phyloP scores from a whole-genome alignment of 2,797 vertebrate species.

The Cossypha heuglini region DNA sequence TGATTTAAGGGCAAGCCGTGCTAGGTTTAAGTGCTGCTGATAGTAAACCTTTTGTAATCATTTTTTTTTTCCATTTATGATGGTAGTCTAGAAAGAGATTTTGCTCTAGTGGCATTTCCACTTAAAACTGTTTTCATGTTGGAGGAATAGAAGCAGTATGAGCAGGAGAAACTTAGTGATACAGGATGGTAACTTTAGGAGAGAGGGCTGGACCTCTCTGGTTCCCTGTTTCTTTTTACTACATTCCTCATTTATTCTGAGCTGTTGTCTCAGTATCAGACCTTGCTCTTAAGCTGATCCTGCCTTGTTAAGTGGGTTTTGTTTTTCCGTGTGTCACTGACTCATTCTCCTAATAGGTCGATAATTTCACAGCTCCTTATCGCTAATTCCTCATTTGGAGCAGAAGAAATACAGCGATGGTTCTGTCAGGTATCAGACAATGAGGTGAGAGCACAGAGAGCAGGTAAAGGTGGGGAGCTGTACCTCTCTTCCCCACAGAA shows the following conservation, averaged over 20 bases:
- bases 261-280: background rate
- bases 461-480: background rate
- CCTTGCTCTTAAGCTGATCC: background rate
- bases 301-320: conserved; percentile 33
- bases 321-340: conserved; percentile 35
- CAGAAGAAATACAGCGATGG: background rate
- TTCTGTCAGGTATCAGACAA: background rate
- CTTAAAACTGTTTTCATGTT: background rate
- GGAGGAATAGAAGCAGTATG: background rate
- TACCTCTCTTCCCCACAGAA: background rate
- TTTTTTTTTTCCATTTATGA: background rate
- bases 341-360: conserved; percentile 25
- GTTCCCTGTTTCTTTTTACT: background rate
- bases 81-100: background rate
- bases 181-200: background rate
- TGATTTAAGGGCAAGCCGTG: background rate
- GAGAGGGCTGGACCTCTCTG: background rate
- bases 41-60: background rate
- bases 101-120: background rate
- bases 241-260: background rate
- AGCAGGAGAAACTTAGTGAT: background rate
- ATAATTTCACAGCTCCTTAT: conserved; percentile 39
- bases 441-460: background rate
- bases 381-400: background rate
- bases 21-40: background rate